Evolutionary conservation across 2,888 invertebrate genomes (phyloP), one percentile per base, ranked within the genome.

Genomic region (Drosophila neoperkinsi): DNA sequence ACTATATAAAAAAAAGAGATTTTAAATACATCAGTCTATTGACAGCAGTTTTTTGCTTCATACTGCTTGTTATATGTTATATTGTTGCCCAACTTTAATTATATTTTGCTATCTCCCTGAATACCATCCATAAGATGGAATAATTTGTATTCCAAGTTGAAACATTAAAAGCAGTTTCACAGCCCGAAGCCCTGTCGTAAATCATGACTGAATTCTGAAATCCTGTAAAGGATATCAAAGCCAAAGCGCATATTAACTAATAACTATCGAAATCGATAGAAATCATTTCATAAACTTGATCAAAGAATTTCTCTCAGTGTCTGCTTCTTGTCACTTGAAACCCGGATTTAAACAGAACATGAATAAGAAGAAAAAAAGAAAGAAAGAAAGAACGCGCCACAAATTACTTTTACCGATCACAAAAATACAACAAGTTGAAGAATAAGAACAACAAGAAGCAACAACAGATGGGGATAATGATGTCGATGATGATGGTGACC

Each of bases 361-460:
- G 75, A 84, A 75, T 68, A 76, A 28, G 71, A 88, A 73, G 71
- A 72, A 28, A 36, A 38, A 21, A 9, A 21, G 3, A 31, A 21
- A 74, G 77, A 90, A 85, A 85, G 79, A 84, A 84, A 82, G 72
- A 84, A 76, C 86, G 67, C 64, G 71, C 81, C 81, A 79, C 83
- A 81, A 88, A 88, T 85, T 84, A 89, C 87, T 88, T 87, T 90
- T 87, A 79, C 87, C 90, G 79, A 87, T 90, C 82, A 78, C 57
- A 75, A 65, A 62, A 33, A 53, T 51, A 67, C 36, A 74, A 72
- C 56, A 50, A 64, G 33, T 60, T 46, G 46, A 41, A 49, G 43
- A 65, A 58, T 28, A 59, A 70, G 49, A 67, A 36, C 43, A 55
- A 36, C 50, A 55, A 57, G 33, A 55, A 51, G 18, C 51, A 49